Base-by-base conservation (phyloP, 2,113 vertebrate genomes). In the Boleophthalmus pectinirostris region DNA sequence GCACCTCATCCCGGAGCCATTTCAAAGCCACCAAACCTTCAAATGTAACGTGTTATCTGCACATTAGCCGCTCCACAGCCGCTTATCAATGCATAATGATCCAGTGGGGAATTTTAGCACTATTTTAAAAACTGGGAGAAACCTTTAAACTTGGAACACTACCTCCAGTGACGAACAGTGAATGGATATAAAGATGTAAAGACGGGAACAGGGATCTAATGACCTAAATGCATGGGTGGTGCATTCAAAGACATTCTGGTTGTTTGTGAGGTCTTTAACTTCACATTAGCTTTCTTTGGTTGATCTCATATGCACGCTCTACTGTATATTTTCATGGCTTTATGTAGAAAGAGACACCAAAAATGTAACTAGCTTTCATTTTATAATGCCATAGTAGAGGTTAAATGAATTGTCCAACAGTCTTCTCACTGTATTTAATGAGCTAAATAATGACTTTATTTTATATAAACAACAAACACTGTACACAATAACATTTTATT, bases 11-110 rank as follows among this genome's bases (percentile, higher is more conserved):
- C 84, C 81, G 73, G 64, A 82, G 60, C 46, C 72, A 72, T 91
- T 90, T 91, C 86, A 89, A 90, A 92, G 89, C 84, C 60, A 73
- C 21, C 65, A 78, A 80, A 82, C 87, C 88, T 89, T 90, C 84
- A 85, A 86, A 88, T 85, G 78, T 87, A 88, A 86, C 80, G 82
- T 83, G 72, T 80, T 86, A 90, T 90, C 89, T 85, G 82, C 81
- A 82, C 80, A 85, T 87, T 89, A 87, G 82, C 80, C 75, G 75
- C 70, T 85, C 73, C 54, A 66, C 77, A 85, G 77, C 80, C 77
- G 49, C 72, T 66, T 70, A 79, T 86, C 83, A 65, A 38, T 73
- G 64, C 69, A 70, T 77, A 49, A 46, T 71, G 68, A 70, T 81
- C 77, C 79, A 74, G 70, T 76, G 58, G 79, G 72, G 77, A 72